Evolutionary conservation across 2,888 invertebrate genomes (phyloP), one percentile per base, ranked within the genome.

Genomic region (Tuta absoluta): DNA sequence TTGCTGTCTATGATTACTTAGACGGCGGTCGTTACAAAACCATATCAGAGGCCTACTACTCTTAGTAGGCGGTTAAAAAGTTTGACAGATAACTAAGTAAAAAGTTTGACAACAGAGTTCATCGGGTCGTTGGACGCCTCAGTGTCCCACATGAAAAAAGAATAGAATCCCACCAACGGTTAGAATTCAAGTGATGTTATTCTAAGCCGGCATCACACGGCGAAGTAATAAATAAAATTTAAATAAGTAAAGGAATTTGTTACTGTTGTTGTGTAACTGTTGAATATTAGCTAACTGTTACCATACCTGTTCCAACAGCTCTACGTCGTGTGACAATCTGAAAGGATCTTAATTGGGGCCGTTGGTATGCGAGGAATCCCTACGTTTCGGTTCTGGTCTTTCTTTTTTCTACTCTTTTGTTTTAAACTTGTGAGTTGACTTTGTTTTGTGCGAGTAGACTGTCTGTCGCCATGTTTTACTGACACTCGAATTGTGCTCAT

Each of bases 331-430:
- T 41, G 63, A 63, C 63, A 64, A 64, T 64, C 64, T 64, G 21
- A 14, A 49, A 37, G 49, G 64, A 64, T 64, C 64, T 64, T 64
- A 64, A 64, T 64, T 64, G 64, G 64, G 51, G 19, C 17, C 23
- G 38, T 23, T 24, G 60, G 64, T 60, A 64, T 64, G 60, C 64
- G 51, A 66, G 83, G 88, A 80, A 88, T 87, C 69, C 71, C 71
- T 65, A 65, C 21, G 41, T 56, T 56, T 49, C 38, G 33, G 28
- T 49, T 51, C 62, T 12, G 4, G 12, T 49, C n/a, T 19, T 62
- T 48, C 33, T 56, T 41, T 24, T 10, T 23, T 19, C 51, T 51
- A 7, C 19, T 23, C 51, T 51, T 21, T 21, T 23, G 51, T 51
- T 51, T 49, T 23, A 51, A 19, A 51, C 23, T 51, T 19, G 51